phyloP scores from a whole-genome alignment of 2,888 invertebrate genomes.

The Lathronympha strigana region DNA sequence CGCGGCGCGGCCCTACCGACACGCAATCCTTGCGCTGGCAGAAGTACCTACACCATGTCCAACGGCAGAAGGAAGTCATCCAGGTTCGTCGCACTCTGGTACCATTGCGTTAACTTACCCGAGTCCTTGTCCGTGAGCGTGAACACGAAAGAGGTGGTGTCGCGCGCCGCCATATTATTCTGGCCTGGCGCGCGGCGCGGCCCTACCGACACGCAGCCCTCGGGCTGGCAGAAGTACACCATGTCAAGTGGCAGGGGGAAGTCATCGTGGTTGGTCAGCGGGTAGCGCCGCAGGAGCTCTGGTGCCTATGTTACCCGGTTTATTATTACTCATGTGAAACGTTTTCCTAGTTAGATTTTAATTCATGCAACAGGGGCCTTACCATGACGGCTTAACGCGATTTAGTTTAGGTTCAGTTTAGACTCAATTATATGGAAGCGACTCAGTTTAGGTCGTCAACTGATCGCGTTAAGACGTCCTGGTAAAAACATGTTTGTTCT shows the following conservation, averaged over 20 bases:
- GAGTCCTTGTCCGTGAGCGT: slow-evolving; percentile 99
- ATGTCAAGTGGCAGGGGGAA: slow-evolving; percentile 99
- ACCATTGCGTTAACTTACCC: slow-evolving; percentile 86
- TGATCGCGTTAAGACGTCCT: no score
- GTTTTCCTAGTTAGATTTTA: no score
- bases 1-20: slow-evolving; percentile 93
- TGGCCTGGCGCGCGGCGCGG: slow-evolving; percentile 87
- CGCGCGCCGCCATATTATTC: slow-evolving; percentile 88
- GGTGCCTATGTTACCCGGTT: slow-evolving; percentile 90
- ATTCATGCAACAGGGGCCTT: no score
- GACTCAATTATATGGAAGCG: no score
- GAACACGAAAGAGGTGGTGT: slow-evolving; percentile 98
- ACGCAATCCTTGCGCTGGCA: slow-evolving; percentile 99
- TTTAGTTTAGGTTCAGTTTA: no score
- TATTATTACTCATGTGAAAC: no score
- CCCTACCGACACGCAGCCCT: slow-evolving; percentile 97
- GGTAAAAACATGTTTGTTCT: no score
- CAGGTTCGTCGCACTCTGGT: slow-evolving; percentile 97
- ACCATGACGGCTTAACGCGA: no score
- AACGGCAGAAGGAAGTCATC: slow-evolving; percentile 98
- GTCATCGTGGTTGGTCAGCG: slow-evolving; percentile 97
- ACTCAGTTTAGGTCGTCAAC: no score
- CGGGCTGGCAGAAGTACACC: slow-evolving; percentile 99
- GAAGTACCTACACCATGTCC: slow-evolving; percentile 99
- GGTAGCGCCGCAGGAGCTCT: slow-evolving; percentile 97